Conservation (phyloP, 2,113 vertebrate species). For the Phalacrocorax carbo region DNA sequence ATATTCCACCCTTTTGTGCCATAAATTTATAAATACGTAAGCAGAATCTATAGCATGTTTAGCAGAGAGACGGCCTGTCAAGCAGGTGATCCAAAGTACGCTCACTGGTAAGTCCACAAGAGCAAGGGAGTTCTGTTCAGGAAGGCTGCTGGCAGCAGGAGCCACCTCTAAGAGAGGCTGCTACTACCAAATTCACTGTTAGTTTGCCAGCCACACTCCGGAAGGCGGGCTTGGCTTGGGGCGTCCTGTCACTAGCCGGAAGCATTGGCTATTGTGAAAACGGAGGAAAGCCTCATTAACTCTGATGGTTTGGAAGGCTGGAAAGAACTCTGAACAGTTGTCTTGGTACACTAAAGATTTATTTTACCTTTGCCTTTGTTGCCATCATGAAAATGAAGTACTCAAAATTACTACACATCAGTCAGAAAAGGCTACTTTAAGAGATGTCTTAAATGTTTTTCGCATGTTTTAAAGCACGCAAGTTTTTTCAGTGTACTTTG, state of each 20-base stretch:
- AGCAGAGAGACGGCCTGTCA: background rate
- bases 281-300: background rate
- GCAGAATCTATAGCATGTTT: background rate
- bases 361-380: background rate
- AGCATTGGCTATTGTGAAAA: background rate
- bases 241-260: background rate
- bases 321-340: background rate
- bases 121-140: background rate
- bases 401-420: background rate
- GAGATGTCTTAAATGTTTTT: background rate
- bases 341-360: background rate
- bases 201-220: background rate
- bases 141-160: background rate
- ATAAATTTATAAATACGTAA: background rate
- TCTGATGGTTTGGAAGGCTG: background rate
- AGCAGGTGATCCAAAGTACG: background rate
- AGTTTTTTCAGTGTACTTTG: background rate
- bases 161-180: background rate
- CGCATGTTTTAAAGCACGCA: background rate
- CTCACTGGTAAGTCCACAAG: background rate
- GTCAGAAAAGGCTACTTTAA: background rate
- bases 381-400: background rate
- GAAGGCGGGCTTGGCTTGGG: background rate
- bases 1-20: background rate
- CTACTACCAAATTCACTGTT: background rate